Evolutionary conservation across 37 sponge, comb jelly and placozoan genomes (phyloP).

Genomic region (Oscarella lobularis): DNA sequence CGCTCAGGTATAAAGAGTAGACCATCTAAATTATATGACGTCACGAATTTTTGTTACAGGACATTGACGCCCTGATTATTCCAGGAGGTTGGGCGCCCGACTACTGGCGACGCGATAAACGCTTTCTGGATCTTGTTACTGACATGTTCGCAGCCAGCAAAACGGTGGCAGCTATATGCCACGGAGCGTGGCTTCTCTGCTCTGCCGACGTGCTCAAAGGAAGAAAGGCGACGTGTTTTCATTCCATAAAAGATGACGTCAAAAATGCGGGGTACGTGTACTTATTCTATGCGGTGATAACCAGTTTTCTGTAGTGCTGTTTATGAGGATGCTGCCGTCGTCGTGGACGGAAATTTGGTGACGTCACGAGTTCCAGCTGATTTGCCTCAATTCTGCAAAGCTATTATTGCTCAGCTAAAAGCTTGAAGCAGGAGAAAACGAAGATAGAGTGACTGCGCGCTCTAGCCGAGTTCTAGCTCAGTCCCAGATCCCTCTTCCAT

Average conservation of each 20-base stretch:
- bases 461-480: no score
- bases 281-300: background rate
- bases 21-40: no score
- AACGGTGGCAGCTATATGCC: constrained; percentile 44
- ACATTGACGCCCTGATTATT: constrained; percentile 46
- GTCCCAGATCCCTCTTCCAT: constrained; percentile 66
- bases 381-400: constrained; percentile 59
- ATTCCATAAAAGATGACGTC: constrained; percentile 64
- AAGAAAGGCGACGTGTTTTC: constrained; percentile 43
- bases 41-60: constrained; percentile 13
- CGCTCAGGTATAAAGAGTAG: no score
- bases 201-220: constrained; percentile 38
- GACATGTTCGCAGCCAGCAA: constrained; percentile 21
- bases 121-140: constrained; percentile 38
- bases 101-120: constrained; percentile 52
- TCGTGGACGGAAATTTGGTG: constrained; percentile 57
- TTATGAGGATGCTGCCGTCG: constrained; percentile 49
- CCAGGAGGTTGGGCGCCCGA: constrained; percentile 64
- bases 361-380: constrained; percentile 47
- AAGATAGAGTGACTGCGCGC: no score
- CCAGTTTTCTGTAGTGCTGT: constrained; percentile 3
- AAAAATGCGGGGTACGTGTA: constrained; percentile 38
- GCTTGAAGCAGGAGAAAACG: no score
- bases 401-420: constrained; percentile 28
- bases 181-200: constrained; percentile 55